Evolutionary conservation across 1,140 invertebrate genomes (phyloP).

Genomic region (Scaptomyza pallida): DNA sequence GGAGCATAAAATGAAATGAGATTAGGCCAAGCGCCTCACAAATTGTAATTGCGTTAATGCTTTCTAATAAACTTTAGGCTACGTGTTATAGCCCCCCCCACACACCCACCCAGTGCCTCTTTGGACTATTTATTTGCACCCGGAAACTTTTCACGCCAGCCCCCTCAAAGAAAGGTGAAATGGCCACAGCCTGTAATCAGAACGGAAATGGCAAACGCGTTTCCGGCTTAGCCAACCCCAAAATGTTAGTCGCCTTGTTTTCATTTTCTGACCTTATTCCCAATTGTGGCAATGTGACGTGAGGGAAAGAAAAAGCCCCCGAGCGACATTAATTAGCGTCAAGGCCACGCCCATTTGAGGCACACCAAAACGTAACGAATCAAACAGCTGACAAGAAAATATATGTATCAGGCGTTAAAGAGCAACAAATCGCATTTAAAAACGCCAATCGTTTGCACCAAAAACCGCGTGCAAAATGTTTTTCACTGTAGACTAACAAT

Average conservation of each 20-base stretch:
- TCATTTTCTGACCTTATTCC: slow-evolving; percentile 58
- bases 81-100: slow-evolving; percentile 3
- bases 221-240: slow-evolving; percentile 47
- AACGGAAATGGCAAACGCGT: slow-evolving; percentile 49
- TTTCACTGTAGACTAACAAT: slow-evolving; percentile 28
- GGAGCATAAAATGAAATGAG: slow-evolving; percentile 5
- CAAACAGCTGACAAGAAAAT: slow-evolving; percentile 10
- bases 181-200: slow-evolving; percentile 49
- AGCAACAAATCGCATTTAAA: slow-evolving; percentile 12
- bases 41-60: slow-evolving; percentile 37
- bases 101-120: not conserved
- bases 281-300: slow-evolving; percentile 33
- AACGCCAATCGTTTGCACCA: not conserved
- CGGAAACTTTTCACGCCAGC: slow-evolving; percentile 50
- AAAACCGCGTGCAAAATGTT: slow-evolving; percentile 12
- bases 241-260: slow-evolving; percentile 25
- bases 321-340: slow-evolving; percentile 44
- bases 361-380: slow-evolving; percentile 11
- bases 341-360: slow-evolving; percentile 20
- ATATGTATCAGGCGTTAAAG: slow-evolving; percentile 29
- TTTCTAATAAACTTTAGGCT: slow-evolving; percentile 20
- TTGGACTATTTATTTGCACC: slow-evolving; percentile 26
- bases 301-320: slow-evolving; percentile 26
- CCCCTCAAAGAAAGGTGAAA: slow-evolving; percentile 21
- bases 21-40: slow-evolving; percentile 13